phyloP scores from a whole-genome alignment of 2,888 invertebrate genomes.

The Dascillus cervinus region DNA sequence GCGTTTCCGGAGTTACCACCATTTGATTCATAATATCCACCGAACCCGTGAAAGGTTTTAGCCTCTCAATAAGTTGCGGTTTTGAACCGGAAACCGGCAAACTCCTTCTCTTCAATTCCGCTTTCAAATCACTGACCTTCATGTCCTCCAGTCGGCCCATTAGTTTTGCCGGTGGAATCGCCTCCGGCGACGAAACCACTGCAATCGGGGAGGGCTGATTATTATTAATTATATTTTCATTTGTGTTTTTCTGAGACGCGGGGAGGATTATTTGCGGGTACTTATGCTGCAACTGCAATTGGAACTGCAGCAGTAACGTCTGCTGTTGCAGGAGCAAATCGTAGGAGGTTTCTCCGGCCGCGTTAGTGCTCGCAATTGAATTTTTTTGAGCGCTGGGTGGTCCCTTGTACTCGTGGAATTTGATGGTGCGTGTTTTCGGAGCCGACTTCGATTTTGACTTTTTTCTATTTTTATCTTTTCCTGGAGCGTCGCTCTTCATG shows the following conservation, averaged over 20 bases:
- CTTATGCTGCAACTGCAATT: slow-evolving; percentile 75
- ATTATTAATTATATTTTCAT: slow-evolving; percentile 5
- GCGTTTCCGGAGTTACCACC: slow-evolving; percentile 27
- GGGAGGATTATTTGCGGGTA: slow-evolving; percentile 77
- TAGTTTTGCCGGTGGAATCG: slow-evolving; percentile 39
- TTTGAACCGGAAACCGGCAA: slow-evolving; percentile 95
- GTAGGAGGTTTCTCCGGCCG: slow-evolving; percentile 71
- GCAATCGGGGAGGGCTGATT: slow-evolving; percentile 38
- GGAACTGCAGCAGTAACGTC: slow-evolving; percentile 83
- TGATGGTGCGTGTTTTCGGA: slow-evolving; percentile 81
- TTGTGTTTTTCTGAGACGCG: slow-evolving; percentile 51
- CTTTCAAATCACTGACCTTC: slow-evolving; percentile 92
- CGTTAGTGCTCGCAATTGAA: slow-evolving; percentile 45
- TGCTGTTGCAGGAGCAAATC: slow-evolving; percentile 90
- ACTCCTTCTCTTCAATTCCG: slow-evolving; percentile 87
- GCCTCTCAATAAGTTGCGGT: slow-evolving; percentile 85
- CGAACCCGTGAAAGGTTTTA: slow-evolving; percentile 60
- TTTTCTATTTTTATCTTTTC: slow-evolving; percentile 74
- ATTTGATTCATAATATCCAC: slow-evolving; percentile 8
- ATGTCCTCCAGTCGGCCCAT: slow-evolving; percentile 80
- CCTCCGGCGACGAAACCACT: slow-evolving; percentile 39
- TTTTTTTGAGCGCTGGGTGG: slow-evolving; percentile 76
- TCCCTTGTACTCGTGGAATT: slow-evolving; percentile 95
- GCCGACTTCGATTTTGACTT: slow-evolving; percentile 74
- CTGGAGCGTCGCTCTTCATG: slow-evolving; percentile 48